Conservation (phyloP, 1,140 invertebrate species). For the Brachionus asplanchnoidis region DNA sequence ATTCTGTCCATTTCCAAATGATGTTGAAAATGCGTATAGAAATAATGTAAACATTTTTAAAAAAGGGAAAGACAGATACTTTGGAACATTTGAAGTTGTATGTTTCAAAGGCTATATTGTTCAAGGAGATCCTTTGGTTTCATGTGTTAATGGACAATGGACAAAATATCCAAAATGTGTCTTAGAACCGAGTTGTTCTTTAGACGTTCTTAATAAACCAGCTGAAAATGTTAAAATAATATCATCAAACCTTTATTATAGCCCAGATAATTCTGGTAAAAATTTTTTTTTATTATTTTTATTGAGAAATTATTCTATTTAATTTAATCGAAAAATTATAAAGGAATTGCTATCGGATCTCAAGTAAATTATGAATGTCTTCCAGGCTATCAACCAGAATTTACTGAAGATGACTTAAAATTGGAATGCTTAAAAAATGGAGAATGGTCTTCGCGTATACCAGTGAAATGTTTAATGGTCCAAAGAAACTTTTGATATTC, state of each 20-base stretch:
- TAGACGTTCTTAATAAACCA: not conserved
- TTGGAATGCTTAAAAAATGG: not conserved
- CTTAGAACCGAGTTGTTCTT: not conserved
- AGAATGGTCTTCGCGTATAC: not conserved
- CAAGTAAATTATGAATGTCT: conserved; percentile 16
- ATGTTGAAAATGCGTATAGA: not conserved
- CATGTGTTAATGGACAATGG: not conserved
- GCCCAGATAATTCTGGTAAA: conserved; percentile 5
- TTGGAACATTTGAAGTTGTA: not conserved
- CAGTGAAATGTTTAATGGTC: not conserved
- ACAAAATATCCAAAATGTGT: not conserved
- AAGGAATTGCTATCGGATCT: not conserved
- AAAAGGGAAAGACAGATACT: not conserved
- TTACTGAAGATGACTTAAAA: not conserved
- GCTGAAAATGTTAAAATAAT: conserved; percentile 28
- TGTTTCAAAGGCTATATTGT: not conserved
- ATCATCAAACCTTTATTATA: not conserved
- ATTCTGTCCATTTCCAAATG: not conserved
- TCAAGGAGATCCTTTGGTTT: not conserved
- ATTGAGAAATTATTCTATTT: not conserved
- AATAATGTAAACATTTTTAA: not conserved
- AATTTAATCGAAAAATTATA: not conserved
- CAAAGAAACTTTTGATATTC: not conserved
- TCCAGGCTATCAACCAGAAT: not conserved
- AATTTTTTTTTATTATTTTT: not conserved